phyloP scores from a whole-genome alignment of 2,888 invertebrate genomes.

The Sisyra terminalis region DNA sequence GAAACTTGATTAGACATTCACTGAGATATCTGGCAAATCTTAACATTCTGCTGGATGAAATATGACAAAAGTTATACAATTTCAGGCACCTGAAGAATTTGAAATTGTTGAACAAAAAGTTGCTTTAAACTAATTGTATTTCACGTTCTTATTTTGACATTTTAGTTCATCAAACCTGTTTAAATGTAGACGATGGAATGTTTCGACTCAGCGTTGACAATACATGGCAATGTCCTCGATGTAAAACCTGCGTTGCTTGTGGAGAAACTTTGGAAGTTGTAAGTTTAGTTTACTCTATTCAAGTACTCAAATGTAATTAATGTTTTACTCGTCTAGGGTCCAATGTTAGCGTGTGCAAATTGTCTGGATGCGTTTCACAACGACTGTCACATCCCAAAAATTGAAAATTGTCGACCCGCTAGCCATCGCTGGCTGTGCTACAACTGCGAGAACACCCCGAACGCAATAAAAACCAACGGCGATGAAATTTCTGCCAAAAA shows the following conservation, averaged over 20 bases:
- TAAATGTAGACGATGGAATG: slow-evolving; percentile 49
- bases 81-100: no score
- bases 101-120: no score
- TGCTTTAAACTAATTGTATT: no score
- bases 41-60: no score
- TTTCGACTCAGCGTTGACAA: slow-evolving; percentile 44
- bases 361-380: slow-evolving; percentile 79
- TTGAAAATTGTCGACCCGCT: slow-evolving; percentile 36
- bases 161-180: slow-evolving; percentile 49
- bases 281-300: slow-evolving; percentile 29
- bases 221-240: slow-evolving; percentile 80
- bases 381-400: slow-evolving; percentile 57
- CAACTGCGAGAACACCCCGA: slow-evolving; percentile 36
- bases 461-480: slow-evolving; percentile 21
- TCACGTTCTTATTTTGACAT: slow-evolving; percentile 13
- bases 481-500: background rate
- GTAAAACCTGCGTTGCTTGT: slow-evolving; percentile 73
- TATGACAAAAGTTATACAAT: no score
- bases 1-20: no score
- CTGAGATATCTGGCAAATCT: no score
- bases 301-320: background rate
- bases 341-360: slow-evolving; percentile 59
- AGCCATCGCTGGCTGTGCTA: slow-evolving; percentile 55
- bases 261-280: slow-evolving; percentile 60
- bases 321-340: slow-evolving; percentile 33